phyloP scores from a whole-genome alignment of 2,113 vertebrate species.

The Bagarius yarrelli region DNA sequence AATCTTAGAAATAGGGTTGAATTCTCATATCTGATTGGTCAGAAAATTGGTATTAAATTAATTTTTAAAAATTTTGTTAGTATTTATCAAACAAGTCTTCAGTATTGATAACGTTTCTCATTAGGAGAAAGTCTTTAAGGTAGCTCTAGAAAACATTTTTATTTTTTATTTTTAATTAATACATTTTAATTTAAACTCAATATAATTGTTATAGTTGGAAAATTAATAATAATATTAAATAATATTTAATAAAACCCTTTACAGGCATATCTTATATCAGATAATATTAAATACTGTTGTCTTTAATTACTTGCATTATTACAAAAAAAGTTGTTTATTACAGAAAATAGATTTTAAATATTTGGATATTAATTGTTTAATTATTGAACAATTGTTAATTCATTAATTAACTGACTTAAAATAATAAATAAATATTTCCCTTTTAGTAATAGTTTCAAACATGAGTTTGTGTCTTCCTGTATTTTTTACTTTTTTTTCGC shows the following conservation, averaged over 20 bases:
- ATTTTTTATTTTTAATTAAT: no score
- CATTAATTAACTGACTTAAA: no score
- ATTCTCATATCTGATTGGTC: background rate
- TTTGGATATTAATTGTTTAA: background rate
- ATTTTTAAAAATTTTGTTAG: background rate
- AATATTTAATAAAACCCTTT: background rate
- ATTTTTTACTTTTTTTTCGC: background rate
- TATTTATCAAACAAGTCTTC: background rate
- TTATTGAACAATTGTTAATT: no score
- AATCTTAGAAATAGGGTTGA: background rate
- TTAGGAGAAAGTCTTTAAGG: background rate
- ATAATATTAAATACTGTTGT: background rate
- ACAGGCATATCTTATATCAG: background rate
- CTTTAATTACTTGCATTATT: background rate
- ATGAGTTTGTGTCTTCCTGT: background rate
- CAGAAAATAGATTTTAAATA: background rate
- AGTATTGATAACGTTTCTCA: background rate
- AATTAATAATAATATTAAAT: background rate
- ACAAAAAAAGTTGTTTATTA: background rate
- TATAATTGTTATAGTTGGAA: background rate
- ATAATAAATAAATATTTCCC: no score
- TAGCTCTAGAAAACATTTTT: no score
- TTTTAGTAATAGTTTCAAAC: background rate
- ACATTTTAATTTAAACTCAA: no score
- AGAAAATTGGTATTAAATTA: background rate